Base-by-base conservation (phyloP, 2,113 vertebrate species). In the Falco punctatus region DNA sequence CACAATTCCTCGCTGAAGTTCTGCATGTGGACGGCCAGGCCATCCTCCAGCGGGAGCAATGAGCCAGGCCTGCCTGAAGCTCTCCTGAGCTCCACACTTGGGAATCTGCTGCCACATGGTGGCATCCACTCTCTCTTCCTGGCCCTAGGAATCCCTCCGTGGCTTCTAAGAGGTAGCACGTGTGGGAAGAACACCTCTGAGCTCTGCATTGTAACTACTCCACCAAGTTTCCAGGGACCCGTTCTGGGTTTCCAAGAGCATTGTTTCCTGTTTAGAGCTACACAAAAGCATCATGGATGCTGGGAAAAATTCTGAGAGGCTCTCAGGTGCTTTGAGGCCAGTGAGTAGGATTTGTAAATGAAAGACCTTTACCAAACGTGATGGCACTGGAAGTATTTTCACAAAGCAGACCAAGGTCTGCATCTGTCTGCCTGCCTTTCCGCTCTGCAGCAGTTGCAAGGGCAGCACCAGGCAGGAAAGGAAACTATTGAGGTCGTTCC, bases 101-200 rank as follows among this genome's bases (percentile, higher is more conserved):
- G 81, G 81, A 88, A 83, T 95, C 96, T 92, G 52, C 95, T 91
- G 91, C 96, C 91, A 95, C 96, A 92, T 93, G 93, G 95, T 95
- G 93, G 92, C 96, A 97, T 93, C 82, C 90, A 89, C 87, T 96
- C 94, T 93, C 94, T 85, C 92, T 77, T 93, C 79, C 92, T 24
- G 70, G 71, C 58, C 85, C 61, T 65, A 65, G 79, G 57, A 93
- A 84, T 91, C 62, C 61, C 38, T 94, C 52, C 82, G 89, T 94
- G 96, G 78, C 69, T 94, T 94, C 42, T 55, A 84, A 66, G 82
- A 92, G 55, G 49, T 61, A 92, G 72, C 55, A 94, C 9, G 6
- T 30, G 59, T 61, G 46, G 54, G 71, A 96, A 91, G 61, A 86
- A 55, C 35, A 35, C 28, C 83, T 86, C 74, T 52, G 62, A 91